Evolutionary conservation across 2,888 invertebrate genomes (phyloP), one percentile per base, ranked within the genome.

Genomic region (Psococerastis gibbosa): DNA sequence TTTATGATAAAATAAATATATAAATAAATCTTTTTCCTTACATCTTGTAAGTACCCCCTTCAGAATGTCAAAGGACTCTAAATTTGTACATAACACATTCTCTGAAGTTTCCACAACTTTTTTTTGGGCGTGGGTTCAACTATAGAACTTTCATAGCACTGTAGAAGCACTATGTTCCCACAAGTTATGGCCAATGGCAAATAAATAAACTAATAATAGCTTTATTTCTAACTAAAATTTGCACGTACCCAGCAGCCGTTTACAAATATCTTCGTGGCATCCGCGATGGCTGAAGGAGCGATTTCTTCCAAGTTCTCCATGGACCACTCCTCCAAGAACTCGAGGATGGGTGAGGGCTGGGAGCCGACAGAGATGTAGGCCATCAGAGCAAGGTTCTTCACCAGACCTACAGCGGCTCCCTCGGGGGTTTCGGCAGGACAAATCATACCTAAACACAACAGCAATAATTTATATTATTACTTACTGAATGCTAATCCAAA

Each of bases 241-340:
- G n/a, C n/a, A n/a, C n/a, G 50, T 45, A 80, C 80, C 98, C 98
- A 99, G 57, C 97, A 95, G 27, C 98, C 98, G 62, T 99, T 99
- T 1, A 99, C 98, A 64, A 99, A 99, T 58, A 99, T 98, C 66
- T 99, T 99, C 1, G 98, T 98, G 0, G 98, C 92, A 66, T 95
- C 95, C 9, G 89, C 88, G 57, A 99, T 98, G 2, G 97, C 94
- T 15, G 94, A 94, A 0, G 98, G 97, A 0, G 97, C 95, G 50
- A 99, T 97, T 75, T 99, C 98, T 65, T 99, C 98, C 50, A 99
- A 70, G 63, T 98, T 99, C 66, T 99, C 98, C 98, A 99, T 99
- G 42, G 94, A 94, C 98, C 98, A 99, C 62, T 99, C 98, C 60
- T 99, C 98, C 75, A 99, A 92, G 69, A 99, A 99, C 71, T 99